These are phyloP conservation scores for Megalopta genalis DNA, from an alignment of 1,140 invertebrate genomes.

Conservation along the genomic window DNA sequence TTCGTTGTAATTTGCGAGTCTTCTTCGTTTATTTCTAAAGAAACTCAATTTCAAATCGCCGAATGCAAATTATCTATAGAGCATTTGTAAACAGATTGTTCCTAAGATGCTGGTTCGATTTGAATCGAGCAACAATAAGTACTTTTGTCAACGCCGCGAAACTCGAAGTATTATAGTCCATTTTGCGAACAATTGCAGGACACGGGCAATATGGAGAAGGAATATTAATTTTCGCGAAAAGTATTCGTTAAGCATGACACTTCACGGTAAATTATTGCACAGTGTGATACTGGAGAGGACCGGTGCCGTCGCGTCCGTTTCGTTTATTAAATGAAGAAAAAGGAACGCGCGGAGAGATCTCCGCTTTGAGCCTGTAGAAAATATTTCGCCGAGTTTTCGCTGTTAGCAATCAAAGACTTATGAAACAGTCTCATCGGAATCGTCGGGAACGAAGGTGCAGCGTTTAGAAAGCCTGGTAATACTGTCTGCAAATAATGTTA, in stretches of 20 bases:
- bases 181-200: too few species aligned
- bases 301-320: background rate
- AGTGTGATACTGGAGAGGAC: background rate
- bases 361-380: background rate
- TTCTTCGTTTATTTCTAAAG: too few species aligned
- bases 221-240: background rate
- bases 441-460: background rate
- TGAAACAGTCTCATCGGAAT: background rate
- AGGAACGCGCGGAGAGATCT: background rate
- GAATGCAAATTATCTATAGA: too few species aligned
- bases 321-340: background rate
- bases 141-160: too few species aligned
- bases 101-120: too few species aligned
- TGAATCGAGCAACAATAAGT: too few species aligned
- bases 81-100: too few species aligned
- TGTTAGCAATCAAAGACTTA: background rate
- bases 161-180: too few species aligned
- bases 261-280: background rate
- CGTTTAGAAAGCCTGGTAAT: background rate
- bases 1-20: too few species aligned
- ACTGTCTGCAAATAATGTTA: slow-evolving; percentile 1
- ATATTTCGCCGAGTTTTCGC: background rate
- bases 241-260: background rate
- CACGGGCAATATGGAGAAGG: too few species aligned
- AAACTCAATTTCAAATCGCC: too few species aligned